Percentiles rank a stretch among this genome's conserved stretches.
Evolutionary conservation across 2,888 invertebrate genomes (phyloP).

Genomic region (Steinernema hermaphroditum): DNA sequence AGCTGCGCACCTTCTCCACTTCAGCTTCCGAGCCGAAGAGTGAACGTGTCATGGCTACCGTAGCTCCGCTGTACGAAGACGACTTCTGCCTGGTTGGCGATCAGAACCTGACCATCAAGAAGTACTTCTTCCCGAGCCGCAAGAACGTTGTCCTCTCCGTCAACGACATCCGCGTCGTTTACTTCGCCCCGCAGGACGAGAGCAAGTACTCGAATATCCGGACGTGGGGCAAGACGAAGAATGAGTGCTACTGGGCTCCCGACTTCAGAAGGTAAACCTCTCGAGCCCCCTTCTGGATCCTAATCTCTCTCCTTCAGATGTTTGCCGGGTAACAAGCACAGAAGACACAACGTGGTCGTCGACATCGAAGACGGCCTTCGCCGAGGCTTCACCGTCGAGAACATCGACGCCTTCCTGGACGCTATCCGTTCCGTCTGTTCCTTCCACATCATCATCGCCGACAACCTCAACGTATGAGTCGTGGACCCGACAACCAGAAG

Average conservation of each 20-base stretch:
- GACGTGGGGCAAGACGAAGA: constrained; percentile 43
- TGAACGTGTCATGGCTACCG: neutral
- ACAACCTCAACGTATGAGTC: constrained; percentile 43
- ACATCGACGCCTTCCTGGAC: constrained; percentile 42
- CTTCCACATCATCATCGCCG: constrained; percentile 48
- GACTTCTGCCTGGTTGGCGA: constrained; percentile 45
- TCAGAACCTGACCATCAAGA: constrained; percentile 46
- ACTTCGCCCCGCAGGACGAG: constrained; percentile 46
- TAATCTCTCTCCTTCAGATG: constrained; percentile 37
- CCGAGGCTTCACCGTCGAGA: constrained; percentile 45
- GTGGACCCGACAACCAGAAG: no score
- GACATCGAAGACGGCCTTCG: constrained; percentile 49
- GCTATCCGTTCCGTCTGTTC: constrained; percentile 40
- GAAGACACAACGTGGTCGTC: constrained; percentile 43
- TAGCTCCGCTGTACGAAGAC: constrained; percentile 42
- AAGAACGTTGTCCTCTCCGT: constrained; percentile 39
- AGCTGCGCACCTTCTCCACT: no score
- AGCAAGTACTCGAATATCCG: constrained; percentile 42
- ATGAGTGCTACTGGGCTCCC: constrained; percentile 46
- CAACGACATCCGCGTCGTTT: constrained; percentile 45
- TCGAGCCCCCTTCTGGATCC: neutral
- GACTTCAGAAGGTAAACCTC: constrained; percentile 43
- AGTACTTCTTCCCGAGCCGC: constrained; percentile 52
- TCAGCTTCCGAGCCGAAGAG: no score
- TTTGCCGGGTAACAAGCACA: constrained; percentile 46